Evolutionary conservation across 2,888 invertebrate species (phyloP).

Genomic region (Caenorhabditis becei): DNA sequence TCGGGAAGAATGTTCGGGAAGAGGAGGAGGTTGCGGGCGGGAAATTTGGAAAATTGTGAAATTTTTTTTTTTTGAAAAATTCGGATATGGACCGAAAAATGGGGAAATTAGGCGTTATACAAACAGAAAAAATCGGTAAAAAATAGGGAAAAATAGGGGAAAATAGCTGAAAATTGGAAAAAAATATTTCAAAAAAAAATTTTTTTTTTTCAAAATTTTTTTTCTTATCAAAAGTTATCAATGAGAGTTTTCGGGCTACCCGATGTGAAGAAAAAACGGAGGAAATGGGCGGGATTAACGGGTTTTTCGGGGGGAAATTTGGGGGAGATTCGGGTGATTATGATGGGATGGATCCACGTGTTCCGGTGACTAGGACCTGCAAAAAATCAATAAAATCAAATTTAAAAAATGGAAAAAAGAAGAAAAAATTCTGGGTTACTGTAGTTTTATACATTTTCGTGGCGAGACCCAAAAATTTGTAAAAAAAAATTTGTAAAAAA

Average conservation of each 20-base stretch:
- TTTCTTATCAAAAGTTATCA: conserved; percentile 5
- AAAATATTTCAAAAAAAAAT: conserved; percentile 22
- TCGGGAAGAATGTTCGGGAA: neutral
- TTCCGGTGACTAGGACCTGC: conserved; percentile 53
- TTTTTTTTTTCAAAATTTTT: too few species aligned
- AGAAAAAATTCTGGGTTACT: neutral
- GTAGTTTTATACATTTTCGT: neutral
- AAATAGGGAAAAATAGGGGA: conserved; percentile 11
- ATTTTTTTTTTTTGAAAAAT: conserved; percentile 17
- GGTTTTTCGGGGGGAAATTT: neutral
- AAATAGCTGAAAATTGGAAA: conserved; percentile 18
- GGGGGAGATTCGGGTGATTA: conserved; percentile 3
- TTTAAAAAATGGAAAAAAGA: too few species aligned
- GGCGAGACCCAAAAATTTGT: too few species aligned
- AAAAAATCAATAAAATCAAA: too few species aligned
- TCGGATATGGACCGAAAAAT: conserved; percentile 43
- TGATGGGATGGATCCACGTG: conserved; percentile 56
- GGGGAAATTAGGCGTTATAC: conserved; percentile 19
- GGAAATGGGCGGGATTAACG: neutral
- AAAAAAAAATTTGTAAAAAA: too few species aligned
- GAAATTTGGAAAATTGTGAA: neutral
- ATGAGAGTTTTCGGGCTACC: conserved; percentile 38
- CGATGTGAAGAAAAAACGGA: conserved; percentile 34
- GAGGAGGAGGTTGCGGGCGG: neutral
- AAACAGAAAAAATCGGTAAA: conserved; percentile 12